phyloP scores from a whole-genome alignment of 2,797 vertebrate species.

The Percopsis omiscomaycus region DNA sequence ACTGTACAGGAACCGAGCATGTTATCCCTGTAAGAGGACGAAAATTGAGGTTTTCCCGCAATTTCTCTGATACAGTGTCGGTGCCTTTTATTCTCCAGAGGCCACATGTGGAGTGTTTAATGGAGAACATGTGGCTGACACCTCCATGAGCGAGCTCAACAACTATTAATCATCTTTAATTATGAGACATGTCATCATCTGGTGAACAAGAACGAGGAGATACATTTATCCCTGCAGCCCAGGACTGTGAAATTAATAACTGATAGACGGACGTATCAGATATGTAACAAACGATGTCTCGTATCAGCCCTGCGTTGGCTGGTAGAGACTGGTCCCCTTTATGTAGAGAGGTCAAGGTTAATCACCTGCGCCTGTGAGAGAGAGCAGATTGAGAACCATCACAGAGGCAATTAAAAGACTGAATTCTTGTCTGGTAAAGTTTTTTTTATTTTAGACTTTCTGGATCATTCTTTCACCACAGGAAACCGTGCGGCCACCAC shows the following conservation, averaged over 20 bases:
- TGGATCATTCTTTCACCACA: constrained; percentile 18
- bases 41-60: constrained; percentile 45
- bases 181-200: constrained; percentile 57
- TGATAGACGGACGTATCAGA: constrained; percentile 29
- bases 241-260: constrained; percentile 44
- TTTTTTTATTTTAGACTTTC: background rate
- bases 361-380: constrained; percentile 11
- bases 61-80: constrained; percentile 47
- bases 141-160: background rate
- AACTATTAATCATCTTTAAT: constrained; percentile 69
- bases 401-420: background rate
- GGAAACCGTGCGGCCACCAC: background rate
- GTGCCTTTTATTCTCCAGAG: constrained; percentile 37
- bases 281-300: background rate
- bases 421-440: constrained; percentile 18
- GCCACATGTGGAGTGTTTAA: constrained; percentile 49
- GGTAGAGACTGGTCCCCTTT: too few relatives aligned
- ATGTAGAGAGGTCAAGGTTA: constrained; percentile 23
- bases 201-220: constrained; percentile 32
- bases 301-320: too few relatives aligned
- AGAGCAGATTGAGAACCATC: constrained; percentile 17
- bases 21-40: constrained; percentile 22
- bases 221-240: constrained; percentile 45
- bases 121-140: constrained; percentile 6
- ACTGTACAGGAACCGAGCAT: background rate